Evolutionary conservation across 2,888 invertebrate species (phyloP), one percentile per base, ranked within the genome.

Genomic region (Lepetodrilus schrolli): DNA sequence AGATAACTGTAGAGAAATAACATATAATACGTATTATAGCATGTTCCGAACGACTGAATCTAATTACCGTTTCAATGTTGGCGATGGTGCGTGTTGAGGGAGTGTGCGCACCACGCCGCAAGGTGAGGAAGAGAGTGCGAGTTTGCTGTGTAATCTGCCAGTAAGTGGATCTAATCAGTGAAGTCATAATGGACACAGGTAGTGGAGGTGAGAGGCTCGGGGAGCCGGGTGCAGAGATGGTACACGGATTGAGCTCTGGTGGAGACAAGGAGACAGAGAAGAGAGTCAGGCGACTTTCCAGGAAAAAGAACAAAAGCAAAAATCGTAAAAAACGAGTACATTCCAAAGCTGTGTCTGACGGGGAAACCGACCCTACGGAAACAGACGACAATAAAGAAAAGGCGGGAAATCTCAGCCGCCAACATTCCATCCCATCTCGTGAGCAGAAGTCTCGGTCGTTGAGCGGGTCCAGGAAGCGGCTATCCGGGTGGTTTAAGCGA

Each of bases 401-500:
- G 30, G 34, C 58, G 58, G 58, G 58, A 13, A 58, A 23, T 3
- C 17, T 58, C 7, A 30, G 13, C 34, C 58, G 58, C 3, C 58
- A 58, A 34, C 26, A 58, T 58, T 58, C 58, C 58, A 58, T 58
- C n/a, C 43, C 43, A 13, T 37, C 37, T 20, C 68, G 43, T 47
- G 68, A 68, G 47, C 68, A 38, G 13, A 80, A 77, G 49, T 70
- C 80, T 7, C 72, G 75, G 2, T 77, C 80, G 1, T 43, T 77
- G 3, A 80, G 80, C 38, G 75, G 77, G 1, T 78, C 80, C 1
- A 66, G 74, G 30, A 76, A 71, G 17, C 66, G 77, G 34, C 74
- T 80, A 34, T 75, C 78, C 7, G 70, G 73, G 10, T 66, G 78
- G 49, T 80, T 80, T 49, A 73, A 74, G 21, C 34, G 78, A 4